Evolutionary conservation across 2,888 invertebrate genomes (phyloP).

Genomic region (Melinaea menophilus): DNA sequence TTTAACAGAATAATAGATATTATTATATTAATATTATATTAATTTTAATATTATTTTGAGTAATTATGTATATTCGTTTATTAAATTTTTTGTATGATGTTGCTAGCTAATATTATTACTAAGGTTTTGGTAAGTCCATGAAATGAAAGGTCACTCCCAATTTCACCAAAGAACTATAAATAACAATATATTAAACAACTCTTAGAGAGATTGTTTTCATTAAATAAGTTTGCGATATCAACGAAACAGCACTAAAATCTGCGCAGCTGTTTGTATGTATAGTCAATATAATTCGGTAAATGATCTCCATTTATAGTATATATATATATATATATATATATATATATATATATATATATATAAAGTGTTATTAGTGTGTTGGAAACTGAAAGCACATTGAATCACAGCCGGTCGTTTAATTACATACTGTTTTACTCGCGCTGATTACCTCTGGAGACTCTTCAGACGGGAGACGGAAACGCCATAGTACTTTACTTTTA

Average conservation of each 20-base stretch:
- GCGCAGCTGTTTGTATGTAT: too few species aligned
- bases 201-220: too few species aligned
- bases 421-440: conserved; percentile 46
- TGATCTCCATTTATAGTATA: neutral
- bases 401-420: conserved; percentile 45
- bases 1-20: too few species aligned
- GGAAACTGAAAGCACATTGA: conserved; percentile 29
- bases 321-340: conserved; percentile 7
- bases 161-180: too few species aligned
- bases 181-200: too few species aligned
- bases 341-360: conserved; percentile 8
- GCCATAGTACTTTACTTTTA: neutral
- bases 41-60: conserved; percentile 16
- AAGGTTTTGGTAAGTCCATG: too few species aligned
- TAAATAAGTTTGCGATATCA: too few species aligned
- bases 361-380: conserved; percentile 1
- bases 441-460: conserved; percentile 41
- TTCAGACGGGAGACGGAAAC: neutral
- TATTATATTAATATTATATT: too few species aligned
- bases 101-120: too few species aligned
- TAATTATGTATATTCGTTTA: conserved; percentile 1
- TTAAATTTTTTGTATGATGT: neutral
- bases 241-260: too few species aligned
- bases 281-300: conserved; percentile 6
- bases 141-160: too few species aligned